These are phyloP conservation scores for Lepidochrysops patricia DNA, from an alignment of 2,888 invertebrate genomes.

Conservation along the genomic window DNA sequence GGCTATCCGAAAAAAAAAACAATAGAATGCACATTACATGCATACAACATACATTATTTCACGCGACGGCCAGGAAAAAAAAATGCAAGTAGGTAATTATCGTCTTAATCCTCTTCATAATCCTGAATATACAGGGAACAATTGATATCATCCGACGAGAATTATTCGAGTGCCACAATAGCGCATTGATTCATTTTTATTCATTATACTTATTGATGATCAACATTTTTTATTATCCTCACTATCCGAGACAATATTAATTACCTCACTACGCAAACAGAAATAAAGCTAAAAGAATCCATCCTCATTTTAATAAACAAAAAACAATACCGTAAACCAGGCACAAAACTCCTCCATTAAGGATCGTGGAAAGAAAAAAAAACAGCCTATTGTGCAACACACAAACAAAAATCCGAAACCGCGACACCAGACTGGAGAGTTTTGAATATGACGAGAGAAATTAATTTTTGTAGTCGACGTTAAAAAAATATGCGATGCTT, in stretches of 20 bases:
- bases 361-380: conserved; percentile 10
- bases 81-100: not conserved
- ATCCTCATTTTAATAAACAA: conserved; percentile 13
- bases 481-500: conserved; percentile 19
- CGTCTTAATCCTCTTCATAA: not conserved
- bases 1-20: too few species aligned
- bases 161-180: not conserved
- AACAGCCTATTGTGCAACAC: conserved; percentile 14
- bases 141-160: not conserved
- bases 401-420: conserved; percentile 19
- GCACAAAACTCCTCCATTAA: conserved; percentile 13
- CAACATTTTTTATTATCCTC: conserved; percentile 5
- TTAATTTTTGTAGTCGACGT: conserved; percentile 24
- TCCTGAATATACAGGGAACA: not conserved
- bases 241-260: conserved; percentile 10
- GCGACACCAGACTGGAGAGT: conserved; percentile 22
- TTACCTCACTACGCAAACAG: conserved; percentile 7
- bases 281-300: conserved; percentile 9
- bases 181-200: not conserved
- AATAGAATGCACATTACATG: too few species aligned
- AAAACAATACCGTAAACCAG: conserved; percentile 12
- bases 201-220: conserved; percentile 7
- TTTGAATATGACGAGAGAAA: conserved; percentile 24
- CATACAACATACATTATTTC: not conserved
- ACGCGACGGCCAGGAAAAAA: not conserved